phyloP scores from a whole-genome alignment of 2,888 invertebrate species.

The Smittia sp. region DNA sequence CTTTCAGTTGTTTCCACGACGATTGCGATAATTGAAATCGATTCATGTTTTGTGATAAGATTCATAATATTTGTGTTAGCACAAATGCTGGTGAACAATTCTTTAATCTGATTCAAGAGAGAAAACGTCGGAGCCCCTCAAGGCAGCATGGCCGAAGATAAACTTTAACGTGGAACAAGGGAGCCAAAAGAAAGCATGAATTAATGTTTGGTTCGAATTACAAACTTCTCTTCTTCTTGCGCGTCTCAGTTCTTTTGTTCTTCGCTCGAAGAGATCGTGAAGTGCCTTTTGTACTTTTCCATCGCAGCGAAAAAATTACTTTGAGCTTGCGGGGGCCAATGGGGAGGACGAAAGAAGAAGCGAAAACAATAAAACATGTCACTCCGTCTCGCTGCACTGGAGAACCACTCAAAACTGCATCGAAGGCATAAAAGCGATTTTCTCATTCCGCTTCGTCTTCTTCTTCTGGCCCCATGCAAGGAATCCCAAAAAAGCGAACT shows the following conservation, averaged over 20 bases:
- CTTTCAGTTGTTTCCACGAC: too few species aligned
- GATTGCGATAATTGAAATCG: too few species aligned
- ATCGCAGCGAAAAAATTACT: background rate
- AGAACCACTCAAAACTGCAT: slow-evolving; percentile 11
- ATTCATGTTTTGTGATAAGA: too few species aligned
- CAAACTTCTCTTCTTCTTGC: background rate
- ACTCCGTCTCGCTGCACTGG: background rate
- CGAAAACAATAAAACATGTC: slow-evolving; percentile 21
- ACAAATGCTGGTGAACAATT: too few species aligned
- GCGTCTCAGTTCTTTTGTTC: background rate
- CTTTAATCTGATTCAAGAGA: too few species aligned
- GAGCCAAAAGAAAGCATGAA: background rate
- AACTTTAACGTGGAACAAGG: background rate
- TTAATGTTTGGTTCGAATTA: slow-evolving; percentile 9
- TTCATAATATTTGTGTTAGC: too few species aligned
- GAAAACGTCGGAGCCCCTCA: too few species aligned
- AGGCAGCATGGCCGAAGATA: too few species aligned
- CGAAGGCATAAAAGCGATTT: background rate
- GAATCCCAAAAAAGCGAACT: background rate
- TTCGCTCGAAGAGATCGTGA: background rate
- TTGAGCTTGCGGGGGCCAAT: background rate
- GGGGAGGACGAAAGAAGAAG: background rate
- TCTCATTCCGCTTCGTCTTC: background rate
- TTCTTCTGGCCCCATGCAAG: background rate
- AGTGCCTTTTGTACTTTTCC: background rate